A percentile compares a stretch with the other conserved stretches of the same genome.
Evolutionary conservation across 2,888 invertebrate genomes (phyloP).

Genomic region (Caenorhabditis panamensis): DNA sequence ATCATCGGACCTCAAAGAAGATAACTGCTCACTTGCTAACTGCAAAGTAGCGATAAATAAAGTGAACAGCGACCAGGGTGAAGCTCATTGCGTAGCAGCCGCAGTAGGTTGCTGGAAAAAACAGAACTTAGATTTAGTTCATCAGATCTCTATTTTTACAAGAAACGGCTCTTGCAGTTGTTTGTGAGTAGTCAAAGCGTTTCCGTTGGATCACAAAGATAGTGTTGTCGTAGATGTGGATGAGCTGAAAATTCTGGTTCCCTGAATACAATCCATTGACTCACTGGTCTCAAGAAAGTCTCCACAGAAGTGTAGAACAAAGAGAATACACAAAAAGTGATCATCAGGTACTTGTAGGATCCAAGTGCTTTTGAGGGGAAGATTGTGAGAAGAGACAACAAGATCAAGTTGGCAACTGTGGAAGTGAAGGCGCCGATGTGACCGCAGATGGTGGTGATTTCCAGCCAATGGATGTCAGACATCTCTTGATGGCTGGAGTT

Average conservation of each 20-base stretch:
- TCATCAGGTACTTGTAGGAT: slow-evolving; percentile 47
- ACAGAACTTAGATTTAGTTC: too few species aligned
- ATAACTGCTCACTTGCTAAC: slow-evolving; percentile 26
- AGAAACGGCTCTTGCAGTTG: slow-evolving; percentile 29
- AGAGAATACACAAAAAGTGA: slow-evolving; percentile 41
- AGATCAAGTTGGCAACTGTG: slow-evolving; percentile 22
- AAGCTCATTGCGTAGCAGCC: slow-evolving; percentile 53
- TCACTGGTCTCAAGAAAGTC: slow-evolving; percentile 45
- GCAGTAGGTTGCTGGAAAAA: slow-evolving; percentile 45
- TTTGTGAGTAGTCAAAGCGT: slow-evolving; percentile 35
- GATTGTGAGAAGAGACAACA: neutral
- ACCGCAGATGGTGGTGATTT: slow-evolving; percentile 26
- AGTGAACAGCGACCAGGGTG: slow-evolving; percentile 48
- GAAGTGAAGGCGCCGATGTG: slow-evolving; percentile 31
- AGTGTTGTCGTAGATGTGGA: slow-evolving; percentile 54
- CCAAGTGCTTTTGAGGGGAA: slow-evolving; percentile 23
- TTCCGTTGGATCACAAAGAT: slow-evolving; percentile 52
- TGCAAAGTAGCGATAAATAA: slow-evolving; percentile 51
- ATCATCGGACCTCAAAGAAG: slow-evolving; percentile 39
- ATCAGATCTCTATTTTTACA: too few species aligned
- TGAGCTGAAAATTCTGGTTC: slow-evolving; percentile 14
- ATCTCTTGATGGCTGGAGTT: neutral
- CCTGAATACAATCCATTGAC: neutral
- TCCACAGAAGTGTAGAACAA: slow-evolving; percentile 47
- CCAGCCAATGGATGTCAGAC: slow-evolving; percentile 43